Conservation (phyloP, 2,797 vertebrate species). For the Gadopsis bispinosus region DNA sequence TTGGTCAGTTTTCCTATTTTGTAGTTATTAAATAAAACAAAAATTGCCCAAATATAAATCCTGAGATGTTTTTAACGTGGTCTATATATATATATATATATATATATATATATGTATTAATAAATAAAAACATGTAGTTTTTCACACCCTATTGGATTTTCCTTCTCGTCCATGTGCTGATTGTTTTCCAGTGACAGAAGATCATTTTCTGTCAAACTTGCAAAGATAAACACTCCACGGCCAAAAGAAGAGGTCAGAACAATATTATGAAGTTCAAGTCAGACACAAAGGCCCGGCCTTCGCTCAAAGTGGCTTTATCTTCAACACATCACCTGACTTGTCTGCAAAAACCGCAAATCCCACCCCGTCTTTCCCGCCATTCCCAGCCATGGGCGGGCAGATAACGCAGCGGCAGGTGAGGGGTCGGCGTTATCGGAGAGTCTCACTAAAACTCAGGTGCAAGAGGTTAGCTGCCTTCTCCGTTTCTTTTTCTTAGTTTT, state of each 20-base stretch:
- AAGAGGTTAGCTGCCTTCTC: slow-evolving; percentile 23
- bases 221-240: slow-evolving; percentile 48
- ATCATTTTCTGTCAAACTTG: slow-evolving; percentile 30
- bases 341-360: slow-evolving; percentile 25
- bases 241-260: slow-evolving; percentile 72
- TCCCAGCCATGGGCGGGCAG: slow-evolving; percentile 30
- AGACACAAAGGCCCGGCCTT: slow-evolving; percentile 58
- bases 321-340: slow-evolving; percentile 49
- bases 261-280: slow-evolving; percentile 81
- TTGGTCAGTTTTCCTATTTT: slow-evolving; percentile 6
- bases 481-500: background rate
- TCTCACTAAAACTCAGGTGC: slow-evolving; percentile 53
- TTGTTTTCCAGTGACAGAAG: slow-evolving; percentile 39
- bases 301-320: slow-evolving; percentile 61
- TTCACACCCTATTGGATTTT: slow-evolving; percentile 46
- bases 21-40: background rate
- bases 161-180: slow-evolving; percentile 35
- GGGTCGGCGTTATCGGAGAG: slow-evolving; percentile 52
- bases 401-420: slow-evolving; percentile 36
- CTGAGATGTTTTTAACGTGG: slow-evolving; percentile 2
- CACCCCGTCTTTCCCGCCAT: slow-evolving; percentile 20
- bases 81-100: background rate
- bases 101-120: background rate
- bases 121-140: background rate
- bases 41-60: slow-evolving; percentile 3